Conservation (phyloP, 2,797 vertebrate species). For the Hypotaenidia philippensis region DNA sequence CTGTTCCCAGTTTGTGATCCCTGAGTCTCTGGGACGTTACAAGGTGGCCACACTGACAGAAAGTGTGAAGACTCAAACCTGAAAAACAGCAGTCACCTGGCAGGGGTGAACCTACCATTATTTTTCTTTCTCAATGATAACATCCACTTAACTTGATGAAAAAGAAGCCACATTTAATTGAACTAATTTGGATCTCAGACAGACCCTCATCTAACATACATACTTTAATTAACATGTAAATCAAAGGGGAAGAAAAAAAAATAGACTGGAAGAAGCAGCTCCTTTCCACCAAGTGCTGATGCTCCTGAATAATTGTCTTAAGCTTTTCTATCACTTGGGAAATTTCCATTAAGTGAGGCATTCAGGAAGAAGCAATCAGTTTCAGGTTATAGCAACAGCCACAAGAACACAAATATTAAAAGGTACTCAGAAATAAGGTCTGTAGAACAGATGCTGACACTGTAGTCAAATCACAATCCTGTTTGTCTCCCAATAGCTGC, state of each 20-base stretch:
- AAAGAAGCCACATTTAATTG: not conserved
- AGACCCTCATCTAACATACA: not conserved
- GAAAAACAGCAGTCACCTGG: not conserved
- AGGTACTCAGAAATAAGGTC: not conserved
- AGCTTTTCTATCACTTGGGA: not conserved
- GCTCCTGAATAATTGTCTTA: not conserved
- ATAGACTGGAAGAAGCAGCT: not conserved
- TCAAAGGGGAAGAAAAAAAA: not conserved
- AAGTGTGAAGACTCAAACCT: not conserved
- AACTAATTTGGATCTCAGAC: not conserved
- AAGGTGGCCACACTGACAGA: not conserved
- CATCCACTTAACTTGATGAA: not conserved
- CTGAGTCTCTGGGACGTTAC: too few relatives aligned
- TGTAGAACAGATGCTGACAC: not conserved
- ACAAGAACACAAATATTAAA: not conserved
- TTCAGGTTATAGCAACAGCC: not conserved
- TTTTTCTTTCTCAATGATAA: not conserved
- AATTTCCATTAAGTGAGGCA: not conserved
- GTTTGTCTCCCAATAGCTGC: accelerated
- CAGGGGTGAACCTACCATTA: not conserved
- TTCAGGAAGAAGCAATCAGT: not conserved
- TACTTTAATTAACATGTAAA: not conserved
- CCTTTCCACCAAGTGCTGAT: not conserved
- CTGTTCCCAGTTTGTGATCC: not conserved
- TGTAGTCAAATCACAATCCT: not conserved